Evolutionary conservation across 2,113 vertebrate species (phyloP).

Genomic region (Salvator merianae): DNA sequence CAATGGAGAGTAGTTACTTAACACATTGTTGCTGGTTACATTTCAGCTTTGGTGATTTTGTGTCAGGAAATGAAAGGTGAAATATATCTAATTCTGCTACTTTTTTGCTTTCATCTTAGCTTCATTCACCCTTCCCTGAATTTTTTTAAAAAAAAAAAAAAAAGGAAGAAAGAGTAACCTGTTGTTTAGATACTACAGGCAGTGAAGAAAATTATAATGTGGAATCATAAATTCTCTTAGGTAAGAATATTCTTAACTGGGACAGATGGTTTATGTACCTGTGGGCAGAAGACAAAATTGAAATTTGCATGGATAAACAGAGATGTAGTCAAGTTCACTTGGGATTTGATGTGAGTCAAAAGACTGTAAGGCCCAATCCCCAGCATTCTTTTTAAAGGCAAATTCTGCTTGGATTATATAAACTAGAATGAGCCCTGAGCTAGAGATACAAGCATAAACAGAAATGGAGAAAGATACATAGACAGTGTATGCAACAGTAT

Average conservation of each 20-base stretch:
- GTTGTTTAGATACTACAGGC: not conserved
- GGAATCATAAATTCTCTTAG: constrained; percentile 17
- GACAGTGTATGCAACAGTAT: constrained; percentile 44
- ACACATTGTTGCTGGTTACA: not conserved
- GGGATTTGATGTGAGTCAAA: not conserved
- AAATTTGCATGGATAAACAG: constrained; percentile 28
- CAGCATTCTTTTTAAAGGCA: constrained; percentile 13
- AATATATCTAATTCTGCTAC: not conserved
- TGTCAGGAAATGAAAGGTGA: not conserved
- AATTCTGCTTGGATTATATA: constrained; percentile 27
- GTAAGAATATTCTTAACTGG: constrained; percentile 23
- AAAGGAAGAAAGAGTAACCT: too few species aligned
- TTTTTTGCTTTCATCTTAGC: not conserved
- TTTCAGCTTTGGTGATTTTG: not conserved
- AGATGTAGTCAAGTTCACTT: constrained; percentile 48
- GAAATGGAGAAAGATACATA: constrained; percentile 34
- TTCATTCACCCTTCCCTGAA: too few species aligned
- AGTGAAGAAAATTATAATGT: constrained; percentile 30
- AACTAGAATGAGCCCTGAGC: constrained; percentile 2
- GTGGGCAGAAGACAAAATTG: constrained; percentile 26
- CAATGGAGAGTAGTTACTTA: not conserved
- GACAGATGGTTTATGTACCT: constrained; percentile 41
- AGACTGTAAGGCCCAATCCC: not conserved
- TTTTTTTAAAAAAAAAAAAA: not conserved
- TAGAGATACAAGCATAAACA: constrained; percentile 43